Evolutionary conservation across 2,888 invertebrate species (phyloP), one percentile per base, ranked within the genome.

Genomic region (Zaprionus obscuricornis): DNA sequence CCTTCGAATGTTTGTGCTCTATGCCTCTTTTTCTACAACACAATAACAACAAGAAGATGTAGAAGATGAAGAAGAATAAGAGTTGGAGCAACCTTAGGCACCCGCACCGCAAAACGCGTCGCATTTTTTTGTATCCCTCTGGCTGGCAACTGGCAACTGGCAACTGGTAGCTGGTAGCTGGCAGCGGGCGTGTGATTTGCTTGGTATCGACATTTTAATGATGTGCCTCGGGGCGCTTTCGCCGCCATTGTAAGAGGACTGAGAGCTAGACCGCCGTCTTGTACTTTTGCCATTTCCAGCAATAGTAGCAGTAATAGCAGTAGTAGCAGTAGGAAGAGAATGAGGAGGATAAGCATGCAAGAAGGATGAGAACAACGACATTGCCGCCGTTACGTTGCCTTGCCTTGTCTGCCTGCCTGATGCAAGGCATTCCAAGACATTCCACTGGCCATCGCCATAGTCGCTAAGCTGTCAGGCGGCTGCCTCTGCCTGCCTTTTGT

Each of bases 181-280:
- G 81, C 64, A 64, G 76, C 64, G 71, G 82, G 74, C 72, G 78
- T 86, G 81, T 82, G 86, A 84, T 84, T 88, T 87, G 87, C 81
- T 84, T 76, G 82, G 72, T 82, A 78, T 86, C 87, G 88, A 88
- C 88, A 85, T 86, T 88, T 88, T 88, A 87, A 88, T 88, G 87
- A 88, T 87, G 88, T 88, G 70, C 77, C 83, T 81, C 67, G 63
- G 64, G 83, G 82, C 75, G 74, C 51, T 64, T 71, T 68, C 50
- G 73, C 66, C 66, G 67, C 70, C 74, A 74, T 79, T 79, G 77
- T 77, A n/a, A n/a, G 57, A 73, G 70, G 27, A 55, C 33, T 54
- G 43, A 43, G 46, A 54, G 27, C 45, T 34, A 58, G 58, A 57
- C 54, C 54, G 62, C 43, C 73, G 73, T 66, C 78, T 81, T 70